phyloP scores from a whole-genome alignment of 2,113 vertebrate species.

The Erythrolamprus reginae region DNA sequence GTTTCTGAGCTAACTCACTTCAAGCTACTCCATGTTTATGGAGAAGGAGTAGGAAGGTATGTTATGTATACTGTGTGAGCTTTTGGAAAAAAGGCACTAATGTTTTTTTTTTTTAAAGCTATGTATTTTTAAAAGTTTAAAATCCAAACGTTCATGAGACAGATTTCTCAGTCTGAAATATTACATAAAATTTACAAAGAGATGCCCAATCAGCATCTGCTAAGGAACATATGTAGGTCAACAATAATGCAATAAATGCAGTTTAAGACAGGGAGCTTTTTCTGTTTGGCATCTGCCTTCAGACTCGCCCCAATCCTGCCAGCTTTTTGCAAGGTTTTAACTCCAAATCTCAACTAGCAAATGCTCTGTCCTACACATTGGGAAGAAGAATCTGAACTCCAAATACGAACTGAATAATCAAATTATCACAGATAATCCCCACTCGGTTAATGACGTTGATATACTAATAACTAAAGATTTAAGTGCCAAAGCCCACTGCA shows the following conservation, averaged over 20 bases:
- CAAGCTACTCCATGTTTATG: not conserved
- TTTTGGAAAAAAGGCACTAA: not conserved
- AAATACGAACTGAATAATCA: too few relatives aligned
- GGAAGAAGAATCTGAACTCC: too few relatives aligned
- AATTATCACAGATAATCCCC: too few relatives aligned
- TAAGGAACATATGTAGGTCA: constrained; percentile 1
- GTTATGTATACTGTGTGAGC: not conserved
- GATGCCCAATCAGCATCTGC: not conserved
- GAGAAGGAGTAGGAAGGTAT: not conserved
- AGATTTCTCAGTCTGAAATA: not conserved
- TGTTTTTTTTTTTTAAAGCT: not conserved
- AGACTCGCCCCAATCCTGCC: not conserved
- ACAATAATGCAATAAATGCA: not conserved
- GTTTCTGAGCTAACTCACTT: not conserved
- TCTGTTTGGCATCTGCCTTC: not conserved
- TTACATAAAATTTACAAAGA: not conserved
- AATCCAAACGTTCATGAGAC: not conserved
- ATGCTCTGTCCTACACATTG: too few relatives aligned
- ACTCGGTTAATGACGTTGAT: too few relatives aligned
- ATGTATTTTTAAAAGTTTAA: constrained; percentile 1
- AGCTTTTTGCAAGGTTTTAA: not conserved
- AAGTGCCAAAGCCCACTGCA: too few relatives aligned
- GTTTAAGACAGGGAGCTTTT: not conserved
- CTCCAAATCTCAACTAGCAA: too few relatives aligned
- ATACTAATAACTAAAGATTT: too few relatives aligned